Evolutionary conservation across 2,888 invertebrate genomes (phyloP).

Genomic region (Microplitis deprimator): DNA sequence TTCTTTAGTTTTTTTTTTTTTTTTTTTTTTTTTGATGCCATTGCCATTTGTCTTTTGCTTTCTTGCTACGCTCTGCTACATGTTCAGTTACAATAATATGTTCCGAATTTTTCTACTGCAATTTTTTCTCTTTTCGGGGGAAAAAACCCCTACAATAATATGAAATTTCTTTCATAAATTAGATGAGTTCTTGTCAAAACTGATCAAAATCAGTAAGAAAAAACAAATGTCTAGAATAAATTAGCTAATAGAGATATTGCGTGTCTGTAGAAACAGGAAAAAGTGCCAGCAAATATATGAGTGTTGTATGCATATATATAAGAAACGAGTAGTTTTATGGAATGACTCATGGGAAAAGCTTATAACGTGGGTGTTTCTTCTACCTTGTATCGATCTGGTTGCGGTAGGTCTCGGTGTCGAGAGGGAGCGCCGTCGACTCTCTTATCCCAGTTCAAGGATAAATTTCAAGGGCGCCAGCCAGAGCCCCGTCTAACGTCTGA

Average conservation of each 20-base stretch:
- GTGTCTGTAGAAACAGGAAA: constrained; percentile 25
- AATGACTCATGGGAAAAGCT: constrained; percentile 54
- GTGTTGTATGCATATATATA: no score
- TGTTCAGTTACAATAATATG: not conserved
- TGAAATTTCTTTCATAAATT: no score
- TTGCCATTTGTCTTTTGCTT: constrained; percentile 20
- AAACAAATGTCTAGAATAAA: no score
- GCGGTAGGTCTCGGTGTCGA: constrained; percentile 66
- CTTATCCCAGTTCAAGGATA: constrained; percentile 68
- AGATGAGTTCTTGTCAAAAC: no score
- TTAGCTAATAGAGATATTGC: not conserved
- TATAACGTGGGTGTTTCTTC: constrained; percentile 49
- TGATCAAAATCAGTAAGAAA: no score
- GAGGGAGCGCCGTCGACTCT: constrained; percentile 60
- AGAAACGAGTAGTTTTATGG: no score
- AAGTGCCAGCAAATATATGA: constrained; percentile 23
- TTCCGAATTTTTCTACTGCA: constrained; percentile 23
- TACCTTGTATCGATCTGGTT: constrained; percentile 67
- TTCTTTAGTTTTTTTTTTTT: not conserved
- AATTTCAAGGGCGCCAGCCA: constrained; percentile 65
- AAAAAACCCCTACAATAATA: no score
- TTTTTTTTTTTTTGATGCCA: not conserved
- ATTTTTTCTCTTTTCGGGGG: constrained; percentile 37
- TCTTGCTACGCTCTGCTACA: not conserved
- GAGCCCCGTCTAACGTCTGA: constrained; percentile 41